phyloP scores from a whole-genome alignment of 2,888 invertebrate species.

The Drosophila prostipennis region DNA sequence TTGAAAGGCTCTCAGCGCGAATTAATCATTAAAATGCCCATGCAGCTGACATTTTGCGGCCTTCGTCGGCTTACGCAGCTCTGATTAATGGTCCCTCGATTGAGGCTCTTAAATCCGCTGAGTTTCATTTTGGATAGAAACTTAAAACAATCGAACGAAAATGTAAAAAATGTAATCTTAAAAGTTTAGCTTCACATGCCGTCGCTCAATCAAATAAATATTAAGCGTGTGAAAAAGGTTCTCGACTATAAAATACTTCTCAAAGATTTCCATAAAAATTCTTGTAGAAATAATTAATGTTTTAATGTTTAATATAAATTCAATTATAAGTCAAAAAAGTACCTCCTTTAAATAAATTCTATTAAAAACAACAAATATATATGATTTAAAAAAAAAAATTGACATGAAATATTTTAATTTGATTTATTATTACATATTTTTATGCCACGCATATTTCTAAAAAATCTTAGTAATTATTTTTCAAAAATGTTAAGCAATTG shows the following conservation, averaged over 20 bases:
- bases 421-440: no score
- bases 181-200: slow-evolving; percentile 29
- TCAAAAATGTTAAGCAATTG: no score
- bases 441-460: no score
- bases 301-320: no score
- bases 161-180: slow-evolving; percentile 16
- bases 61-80: slow-evolving; percentile 48
- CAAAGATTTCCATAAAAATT: no score
- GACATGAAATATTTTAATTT: no score
- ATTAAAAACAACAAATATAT: no score
- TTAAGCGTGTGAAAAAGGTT: neutral
- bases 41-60: slow-evolving; percentile 67
- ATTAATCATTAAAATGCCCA: slow-evolving; percentile 73
- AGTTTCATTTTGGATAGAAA: slow-evolving; percentile 45
- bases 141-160: slow-evolving; percentile 59
- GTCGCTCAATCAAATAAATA: slow-evolving; percentile 1
- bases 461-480: neutral
- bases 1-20: slow-evolving; percentile 63
- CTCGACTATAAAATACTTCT: slow-evolving; percentile 1
- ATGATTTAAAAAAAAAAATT: no score
- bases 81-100: slow-evolving; percentile 76
- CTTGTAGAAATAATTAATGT: no score
- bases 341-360: no score
- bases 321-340: no score
- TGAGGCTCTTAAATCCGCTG: slow-evolving; percentile 71